phyloP scores from a whole-genome alignment of 2,888 invertebrate species.

The Xanthostigma xanthostigma region DNA sequence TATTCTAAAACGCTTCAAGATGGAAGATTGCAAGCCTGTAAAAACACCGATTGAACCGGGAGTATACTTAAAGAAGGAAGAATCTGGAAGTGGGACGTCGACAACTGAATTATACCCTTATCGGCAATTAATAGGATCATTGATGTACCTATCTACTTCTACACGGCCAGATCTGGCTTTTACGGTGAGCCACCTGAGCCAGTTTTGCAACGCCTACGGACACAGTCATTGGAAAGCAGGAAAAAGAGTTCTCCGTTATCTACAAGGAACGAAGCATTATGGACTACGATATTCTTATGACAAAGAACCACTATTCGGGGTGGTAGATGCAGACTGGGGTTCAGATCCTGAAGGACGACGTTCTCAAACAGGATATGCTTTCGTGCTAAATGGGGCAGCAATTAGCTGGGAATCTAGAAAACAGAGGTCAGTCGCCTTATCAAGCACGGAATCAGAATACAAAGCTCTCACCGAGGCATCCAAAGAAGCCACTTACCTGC shows the following conservation, averaged over 20 bases:
- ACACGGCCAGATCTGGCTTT: background rate
- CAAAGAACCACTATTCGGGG: conserved; percentile 3
- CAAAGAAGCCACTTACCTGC: conserved; percentile 10
- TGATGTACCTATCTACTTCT: too few species aligned
- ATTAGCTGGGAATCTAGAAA: conserved; percentile 10
- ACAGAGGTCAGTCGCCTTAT: conserved; percentile 9
- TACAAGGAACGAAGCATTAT: too few species aligned
- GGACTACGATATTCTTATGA: too few species aligned
- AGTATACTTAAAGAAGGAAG: too few species aligned
- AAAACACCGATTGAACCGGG: too few species aligned
- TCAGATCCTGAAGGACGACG: conserved; percentile 5
- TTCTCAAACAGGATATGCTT: conserved; percentile 11
- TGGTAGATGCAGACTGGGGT: conserved; percentile 10
- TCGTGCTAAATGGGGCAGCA: conserved; percentile 4
- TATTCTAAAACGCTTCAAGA: background rate
- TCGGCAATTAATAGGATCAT: too few species aligned
- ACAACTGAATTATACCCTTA: too few species aligned
- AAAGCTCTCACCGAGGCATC: conserved; percentile 5
- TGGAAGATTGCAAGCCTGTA: background rate
- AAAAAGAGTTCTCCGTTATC: too few species aligned
- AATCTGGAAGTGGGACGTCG: background rate
- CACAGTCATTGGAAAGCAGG: too few species aligned
- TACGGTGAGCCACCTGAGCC: conserved; percentile 7
- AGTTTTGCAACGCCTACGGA: conserved; percentile 11
- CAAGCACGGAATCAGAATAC: too few species aligned